phyloP scores from a whole-genome alignment of 2,797 vertebrate species.

The Gadopsis bispinosus region DNA sequence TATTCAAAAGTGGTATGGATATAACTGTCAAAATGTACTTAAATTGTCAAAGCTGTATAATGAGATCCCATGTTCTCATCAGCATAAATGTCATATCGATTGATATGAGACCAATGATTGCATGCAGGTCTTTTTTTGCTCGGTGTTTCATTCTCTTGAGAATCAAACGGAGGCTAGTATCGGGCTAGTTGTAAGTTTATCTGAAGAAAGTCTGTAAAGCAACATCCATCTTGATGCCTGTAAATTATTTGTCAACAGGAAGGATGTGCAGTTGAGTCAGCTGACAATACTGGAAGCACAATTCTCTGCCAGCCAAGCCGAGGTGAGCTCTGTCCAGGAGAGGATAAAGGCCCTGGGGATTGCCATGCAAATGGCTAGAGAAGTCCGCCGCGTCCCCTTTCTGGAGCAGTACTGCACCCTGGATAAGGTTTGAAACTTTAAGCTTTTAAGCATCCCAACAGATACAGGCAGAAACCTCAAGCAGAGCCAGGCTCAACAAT shows the following conservation, averaged over 20 bases:
- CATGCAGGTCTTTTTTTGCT: neutral
- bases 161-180: neutral
- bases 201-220: neutral
- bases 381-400: slow-evolving; percentile 71
- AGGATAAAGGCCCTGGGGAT: slow-evolving; percentile 61
- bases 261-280: slow-evolving; percentile 60
- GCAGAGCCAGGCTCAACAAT: too few species aligned
- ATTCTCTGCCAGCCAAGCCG: slow-evolving; percentile 47
- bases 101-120: neutral
- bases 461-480: too few species aligned
- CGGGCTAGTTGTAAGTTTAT: neutral
- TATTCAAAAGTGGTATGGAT: slow-evolving; percentile 75
- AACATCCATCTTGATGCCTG: neutral
- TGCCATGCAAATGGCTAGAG: slow-evolving; percentile 79
- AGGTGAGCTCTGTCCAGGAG: slow-evolving; percentile 62
- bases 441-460: neutral
- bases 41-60: neutral
- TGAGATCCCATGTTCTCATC: too few species aligned
- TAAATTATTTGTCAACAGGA: slow-evolving; percentile 58
- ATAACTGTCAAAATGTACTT: neutral
- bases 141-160: neutral
- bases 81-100: too few species aligned
- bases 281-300: slow-evolving; percentile 60
- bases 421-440: slow-evolving; percentile 64
- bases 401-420: slow-evolving; percentile 76